phyloP scores from a whole-genome alignment of 1,140 invertebrate species.

The Tetramorium parvispinum region DNA sequence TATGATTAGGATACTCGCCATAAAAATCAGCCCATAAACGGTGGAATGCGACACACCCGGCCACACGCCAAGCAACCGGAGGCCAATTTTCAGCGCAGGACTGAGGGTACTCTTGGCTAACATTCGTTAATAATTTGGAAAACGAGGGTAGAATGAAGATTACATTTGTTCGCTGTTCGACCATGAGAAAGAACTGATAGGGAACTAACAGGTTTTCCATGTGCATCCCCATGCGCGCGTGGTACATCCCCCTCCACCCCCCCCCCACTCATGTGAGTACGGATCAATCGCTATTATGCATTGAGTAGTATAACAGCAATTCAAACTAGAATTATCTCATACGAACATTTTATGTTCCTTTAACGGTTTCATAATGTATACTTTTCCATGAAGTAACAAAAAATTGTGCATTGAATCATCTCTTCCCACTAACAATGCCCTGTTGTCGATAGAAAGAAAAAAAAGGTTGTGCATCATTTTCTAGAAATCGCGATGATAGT shows the following conservation, averaged over 20 bases:
- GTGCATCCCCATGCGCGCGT: neutral
- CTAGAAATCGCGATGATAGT: neutral
- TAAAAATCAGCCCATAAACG: neutral
- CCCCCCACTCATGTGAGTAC: neutral
- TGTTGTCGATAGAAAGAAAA: neutral
- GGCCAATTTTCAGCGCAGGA: neutral
- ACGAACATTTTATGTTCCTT: neutral
- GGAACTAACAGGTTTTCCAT: neutral
- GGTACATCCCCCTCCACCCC: neutral
- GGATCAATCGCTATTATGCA: slow-evolving; percentile 21
- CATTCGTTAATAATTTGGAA: slow-evolving; percentile 13
- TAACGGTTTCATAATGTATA: neutral
- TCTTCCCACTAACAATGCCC: neutral
- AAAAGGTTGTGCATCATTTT: neutral
- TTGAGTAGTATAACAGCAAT: neutral
- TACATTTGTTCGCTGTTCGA: neutral
- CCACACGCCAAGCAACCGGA: slow-evolving; percentile 29
- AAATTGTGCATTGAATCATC: neutral
- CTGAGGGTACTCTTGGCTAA: neutral
- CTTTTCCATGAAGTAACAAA: neutral
- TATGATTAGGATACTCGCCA: slow-evolving; percentile 1
- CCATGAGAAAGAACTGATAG: neutral
- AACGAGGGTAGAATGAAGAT: neutral
- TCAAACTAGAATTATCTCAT: neutral
- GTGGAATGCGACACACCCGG: neutral